phyloP scores from a whole-genome alignment of 1,140 invertebrate genomes.

The Scaptomyza hsui region DNA sequence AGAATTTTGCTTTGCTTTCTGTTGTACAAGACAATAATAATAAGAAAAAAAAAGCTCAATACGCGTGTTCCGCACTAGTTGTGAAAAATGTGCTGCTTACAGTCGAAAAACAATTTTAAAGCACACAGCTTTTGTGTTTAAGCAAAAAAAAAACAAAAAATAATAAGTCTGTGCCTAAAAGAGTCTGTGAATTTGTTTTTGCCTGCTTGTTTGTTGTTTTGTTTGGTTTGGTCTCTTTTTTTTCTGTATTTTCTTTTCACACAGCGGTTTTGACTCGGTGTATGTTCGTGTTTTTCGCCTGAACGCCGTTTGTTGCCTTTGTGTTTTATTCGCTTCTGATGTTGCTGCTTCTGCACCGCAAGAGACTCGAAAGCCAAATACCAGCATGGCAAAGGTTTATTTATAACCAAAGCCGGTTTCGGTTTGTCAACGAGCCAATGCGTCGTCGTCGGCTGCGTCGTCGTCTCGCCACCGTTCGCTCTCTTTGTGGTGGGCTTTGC shows the following conservation, averaged over 20 bases:
- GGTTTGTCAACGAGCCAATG: slow-evolving; percentile 41
- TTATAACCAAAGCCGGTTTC: slow-evolving; percentile 79
- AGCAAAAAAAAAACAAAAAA: slow-evolving; percentile 12
- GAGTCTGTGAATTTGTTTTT: slow-evolving; percentile 23
- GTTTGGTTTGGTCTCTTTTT: slow-evolving; percentile 26
- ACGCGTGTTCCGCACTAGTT: slow-evolving; percentile 33
- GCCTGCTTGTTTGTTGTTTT: slow-evolving; percentile 21
- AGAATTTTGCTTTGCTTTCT: slow-evolving; percentile 14
- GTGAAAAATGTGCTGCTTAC: not conserved
- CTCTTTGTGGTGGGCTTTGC: slow-evolving; percentile 10
- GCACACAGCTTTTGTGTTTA: slow-evolving; percentile 10
- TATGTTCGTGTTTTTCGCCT: slow-evolving; percentile 47
- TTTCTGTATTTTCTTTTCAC: slow-evolving; percentile 53
- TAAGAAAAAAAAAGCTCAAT: slow-evolving; percentile 2
- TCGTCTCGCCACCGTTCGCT: slow-evolving; percentile 11
- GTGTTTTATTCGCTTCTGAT: slow-evolving; percentile 30
- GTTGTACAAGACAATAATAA: slow-evolving; percentile 14
- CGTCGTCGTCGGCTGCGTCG: slow-evolving; percentile 24
- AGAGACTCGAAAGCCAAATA: slow-evolving; percentile 70
- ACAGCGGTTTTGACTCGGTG: slow-evolving; percentile 43
- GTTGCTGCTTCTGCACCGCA: slow-evolving; percentile 55
- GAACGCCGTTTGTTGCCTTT: slow-evolving; percentile 40
- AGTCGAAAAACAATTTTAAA: slow-evolving; percentile 8
- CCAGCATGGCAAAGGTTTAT: slow-evolving; percentile 62
- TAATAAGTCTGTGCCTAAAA: slow-evolving; percentile 25